Conservation (phyloP, 2,888 invertebrate species). For the Heliconius erato region DNA sequence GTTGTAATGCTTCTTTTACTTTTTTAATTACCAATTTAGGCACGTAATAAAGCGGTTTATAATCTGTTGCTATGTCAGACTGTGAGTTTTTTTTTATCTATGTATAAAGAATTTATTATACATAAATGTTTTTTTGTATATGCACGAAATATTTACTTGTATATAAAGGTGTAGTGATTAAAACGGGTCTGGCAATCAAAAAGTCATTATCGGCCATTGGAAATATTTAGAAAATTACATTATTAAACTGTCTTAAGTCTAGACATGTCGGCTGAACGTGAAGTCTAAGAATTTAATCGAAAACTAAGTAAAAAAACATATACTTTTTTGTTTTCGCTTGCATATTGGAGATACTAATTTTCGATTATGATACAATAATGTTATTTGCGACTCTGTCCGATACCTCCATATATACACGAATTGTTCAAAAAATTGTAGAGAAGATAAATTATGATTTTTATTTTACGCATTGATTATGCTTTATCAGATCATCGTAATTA, state of each 20-base stretch:
- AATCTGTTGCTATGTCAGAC: slow-evolving; percentile 1
- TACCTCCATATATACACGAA: no score
- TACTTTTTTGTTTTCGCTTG: not conserved
- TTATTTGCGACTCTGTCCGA: no score
- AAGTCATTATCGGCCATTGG: slow-evolving; percentile 43
- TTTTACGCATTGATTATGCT: no score
- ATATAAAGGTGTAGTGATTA: not conserved
- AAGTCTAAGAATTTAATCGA: slow-evolving; percentile 9
- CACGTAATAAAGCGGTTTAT: not conserved
- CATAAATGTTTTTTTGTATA: not conserved
- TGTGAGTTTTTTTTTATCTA: not conserved
- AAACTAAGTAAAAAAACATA: not conserved
- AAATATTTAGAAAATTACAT: slow-evolving; percentile 32
- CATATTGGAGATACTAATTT: not conserved
- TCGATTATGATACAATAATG: no score
- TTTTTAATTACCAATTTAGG: slow-evolving; percentile 3
- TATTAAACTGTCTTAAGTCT: slow-evolving; percentile 15
- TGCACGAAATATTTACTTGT: not conserved
- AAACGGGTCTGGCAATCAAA: slow-evolving; percentile 36
- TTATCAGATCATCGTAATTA: no score
- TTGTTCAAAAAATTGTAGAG: no score
- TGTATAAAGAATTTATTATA: not conserved
- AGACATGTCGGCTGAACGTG: slow-evolving; percentile 24
- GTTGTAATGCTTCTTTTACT: not conserved
- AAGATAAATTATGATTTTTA: no score